Evolutionary conservation across 35 echinoderm and acorn worm species (phyloP).

Genomic region (Apostichopus parvimensis): DNA sequence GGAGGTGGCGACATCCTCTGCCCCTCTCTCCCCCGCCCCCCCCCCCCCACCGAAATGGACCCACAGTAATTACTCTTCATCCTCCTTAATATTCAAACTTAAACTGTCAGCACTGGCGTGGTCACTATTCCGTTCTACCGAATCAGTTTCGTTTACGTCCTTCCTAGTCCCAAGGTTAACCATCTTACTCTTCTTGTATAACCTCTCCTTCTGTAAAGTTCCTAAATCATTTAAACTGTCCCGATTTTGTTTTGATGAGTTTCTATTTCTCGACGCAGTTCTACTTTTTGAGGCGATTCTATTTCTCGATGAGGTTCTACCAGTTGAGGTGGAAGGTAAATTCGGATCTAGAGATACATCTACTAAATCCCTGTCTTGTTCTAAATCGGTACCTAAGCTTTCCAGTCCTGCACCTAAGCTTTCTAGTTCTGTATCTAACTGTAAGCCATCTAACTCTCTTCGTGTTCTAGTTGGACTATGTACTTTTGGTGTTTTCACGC

Average conservation of each 20-base stretch:
- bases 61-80: slow-evolving; percentile 1
- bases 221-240: slow-evolving; percentile 27
- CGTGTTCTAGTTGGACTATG: slow-evolving; percentile 7
- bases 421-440: too few relatives aligned
- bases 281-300: background rate
- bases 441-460: background rate
- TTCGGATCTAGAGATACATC: slow-evolving; percentile 3
- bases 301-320: background rate
- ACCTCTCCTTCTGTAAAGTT: slow-evolving; percentile 32
- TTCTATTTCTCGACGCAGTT: background rate
- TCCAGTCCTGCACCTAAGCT: background rate
- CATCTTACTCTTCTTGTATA: slow-evolving; percentile 39
- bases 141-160: background rate
- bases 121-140: background rate
- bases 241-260: slow-evolving; percentile 1
- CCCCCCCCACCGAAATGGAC: too few relatives aligned
- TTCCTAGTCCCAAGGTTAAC: background rate
- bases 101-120: slow-evolving; percentile 4
- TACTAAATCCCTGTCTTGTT: background rate
- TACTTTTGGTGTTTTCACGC: slow-evolving; percentile 25
- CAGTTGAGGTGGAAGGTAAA: slow-evolving; percentile 7
- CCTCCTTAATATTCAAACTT: slow-evolving; percentile 47
- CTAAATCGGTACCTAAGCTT: background rate
- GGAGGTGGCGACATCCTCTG: too few relatives aligned
- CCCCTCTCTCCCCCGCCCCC: too few relatives aligned